Conservation (phyloP, 1,140 invertebrate species). For the Megalonaias nervosa region DNA sequence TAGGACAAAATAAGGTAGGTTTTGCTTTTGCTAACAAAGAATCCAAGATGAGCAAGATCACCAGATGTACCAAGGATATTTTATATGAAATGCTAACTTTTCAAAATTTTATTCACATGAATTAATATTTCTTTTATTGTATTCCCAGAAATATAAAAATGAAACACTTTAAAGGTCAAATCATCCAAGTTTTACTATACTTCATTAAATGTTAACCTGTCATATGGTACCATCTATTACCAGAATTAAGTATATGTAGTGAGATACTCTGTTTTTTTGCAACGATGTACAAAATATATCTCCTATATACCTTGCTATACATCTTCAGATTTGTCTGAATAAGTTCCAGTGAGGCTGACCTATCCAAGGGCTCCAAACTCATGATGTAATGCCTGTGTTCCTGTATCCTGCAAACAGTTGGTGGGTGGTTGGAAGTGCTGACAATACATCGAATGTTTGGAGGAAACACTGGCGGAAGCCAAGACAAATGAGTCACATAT, state of each 20-base stretch:
- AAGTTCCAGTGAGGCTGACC: slow-evolving; percentile 41
- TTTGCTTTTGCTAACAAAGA: too few species aligned
- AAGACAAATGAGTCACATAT: slow-evolving; percentile 45
- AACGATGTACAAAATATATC: not conserved
- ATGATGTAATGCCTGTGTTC: slow-evolving; percentile 44
- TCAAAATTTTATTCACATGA: too few species aligned
- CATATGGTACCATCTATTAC: too few species aligned
- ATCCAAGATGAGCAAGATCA: too few species aligned
- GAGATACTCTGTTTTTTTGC: not conserved
- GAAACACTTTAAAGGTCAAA: too few species aligned
- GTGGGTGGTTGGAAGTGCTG: slow-evolving; percentile 49
- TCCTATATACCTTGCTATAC: slow-evolving; percentile 57
- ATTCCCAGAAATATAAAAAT: too few species aligned
- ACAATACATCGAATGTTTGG: slow-evolving; percentile 54
- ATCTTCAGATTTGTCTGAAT: slow-evolving; percentile 42
- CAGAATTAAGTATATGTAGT: not conserved
- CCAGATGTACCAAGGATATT: too few species aligned
- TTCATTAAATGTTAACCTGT: not conserved
- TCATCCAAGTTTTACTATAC: too few species aligned
- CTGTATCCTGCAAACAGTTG: slow-evolving; percentile 46
- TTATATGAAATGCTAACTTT: too few species aligned
- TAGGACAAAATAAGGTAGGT: too few species aligned
- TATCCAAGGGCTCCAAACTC: slow-evolving; percentile 35
- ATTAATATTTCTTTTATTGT: too few species aligned
- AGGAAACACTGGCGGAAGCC: slow-evolving; percentile 59